Evolutionary conservation across 2,888 invertebrate genomes (phyloP).

Genomic region (Ophioninae sp.): DNA sequence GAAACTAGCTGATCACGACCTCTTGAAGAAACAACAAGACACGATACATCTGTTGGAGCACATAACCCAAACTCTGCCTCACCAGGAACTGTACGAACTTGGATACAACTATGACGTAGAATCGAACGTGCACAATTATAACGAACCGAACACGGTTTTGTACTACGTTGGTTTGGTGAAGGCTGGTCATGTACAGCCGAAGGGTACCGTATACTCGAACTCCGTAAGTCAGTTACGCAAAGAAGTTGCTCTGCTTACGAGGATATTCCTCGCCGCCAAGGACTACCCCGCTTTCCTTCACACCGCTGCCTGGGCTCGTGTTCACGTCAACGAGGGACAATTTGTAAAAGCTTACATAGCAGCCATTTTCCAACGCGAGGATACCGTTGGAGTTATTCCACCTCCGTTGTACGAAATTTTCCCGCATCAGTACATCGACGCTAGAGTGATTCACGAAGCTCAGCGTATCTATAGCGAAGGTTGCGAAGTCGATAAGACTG

Average conservation of each 20-base stretch:
- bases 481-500: conserved; percentile 76
- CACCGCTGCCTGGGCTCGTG: conserved; percentile 86
- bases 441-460: conserved; percentile 86
- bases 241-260: conserved; percentile 86
- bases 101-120: conserved; percentile 84
- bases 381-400: conserved; percentile 85
- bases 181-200: conserved; percentile 83
- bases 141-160: conserved; percentile 81
- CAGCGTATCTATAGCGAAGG: conserved; percentile 79
- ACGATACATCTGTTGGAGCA: conserved; percentile 84
- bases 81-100: conserved; percentile 82
- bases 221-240: conserved; percentile 84
- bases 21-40: conserved; percentile 83
- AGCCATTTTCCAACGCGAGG: conserved; percentile 85
- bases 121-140: conserved; percentile 84
- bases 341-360: conserved; percentile 84
- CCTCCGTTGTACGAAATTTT: conserved; percentile 89
- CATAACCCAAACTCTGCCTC: conserved; percentile 84
- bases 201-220: conserved; percentile 84
- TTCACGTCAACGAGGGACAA: conserved; percentile 86
- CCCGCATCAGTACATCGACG: conserved; percentile 87
- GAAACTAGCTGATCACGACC: conserved; percentile 82
- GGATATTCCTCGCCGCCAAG: conserved; percentile 87
- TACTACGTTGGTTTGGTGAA: conserved; percentile 83
- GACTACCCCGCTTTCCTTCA: conserved; percentile 87